Percentiles rank a stretch among this genome's conserved stretches.
Evolutionary conservation across 2,113 vertebrate species (phyloP).

Genomic region (Chionodraco myersi): DNA sequence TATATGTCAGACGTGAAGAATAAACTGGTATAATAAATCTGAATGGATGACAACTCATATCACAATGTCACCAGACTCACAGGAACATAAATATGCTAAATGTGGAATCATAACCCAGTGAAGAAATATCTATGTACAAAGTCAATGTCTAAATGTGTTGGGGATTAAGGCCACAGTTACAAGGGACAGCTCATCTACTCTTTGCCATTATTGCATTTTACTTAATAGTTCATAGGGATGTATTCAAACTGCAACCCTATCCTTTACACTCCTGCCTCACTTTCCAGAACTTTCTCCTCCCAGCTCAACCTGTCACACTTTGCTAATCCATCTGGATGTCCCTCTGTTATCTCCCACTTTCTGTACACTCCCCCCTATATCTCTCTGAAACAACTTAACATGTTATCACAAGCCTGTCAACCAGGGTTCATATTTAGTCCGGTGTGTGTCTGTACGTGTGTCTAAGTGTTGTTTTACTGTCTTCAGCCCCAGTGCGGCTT

Average conservation of each 20-base stretch:
- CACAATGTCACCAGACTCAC: slow-evolving; percentile 68
- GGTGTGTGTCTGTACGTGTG: not conserved
- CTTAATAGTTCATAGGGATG: slow-evolving; percentile 50
- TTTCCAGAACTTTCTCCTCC: slow-evolving; percentile 50
- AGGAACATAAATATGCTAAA: slow-evolving; percentile 69
- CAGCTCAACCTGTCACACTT: slow-evolving; percentile 3
- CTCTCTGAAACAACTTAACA: slow-evolving; percentile 34
- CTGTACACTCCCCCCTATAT: slow-evolving; percentile 15
- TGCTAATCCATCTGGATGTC: slow-evolving; percentile 8
- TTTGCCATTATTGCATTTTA: slow-evolving; percentile 76
- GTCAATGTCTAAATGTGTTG: slow-evolving; percentile 58
- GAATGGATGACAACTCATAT: slow-evolving; percentile 56
- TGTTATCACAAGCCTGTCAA: slow-evolving; percentile 26
- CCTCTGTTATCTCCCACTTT: slow-evolving; percentile 25
- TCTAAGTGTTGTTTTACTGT: slow-evolving; percentile 6
- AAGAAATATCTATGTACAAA: slow-evolving; percentile 75
- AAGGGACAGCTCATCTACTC: slow-evolving; percentile 64
- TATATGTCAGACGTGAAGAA: slow-evolving; percentile 40
- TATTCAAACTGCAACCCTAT: slow-evolving; percentile 32
- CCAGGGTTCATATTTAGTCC: slow-evolving; percentile 32
- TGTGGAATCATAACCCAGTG: slow-evolving; percentile 66
- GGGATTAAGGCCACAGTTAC: slow-evolving; percentile 81
- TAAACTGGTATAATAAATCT: slow-evolving; percentile 51
- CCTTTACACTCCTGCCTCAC: slow-evolving; percentile 45
- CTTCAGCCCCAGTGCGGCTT: slow-evolving; percentile 30